Evolutionary conservation across 1,140 invertebrate genomes (phyloP).

Genomic region (Neodiprion virginianus): DNA sequence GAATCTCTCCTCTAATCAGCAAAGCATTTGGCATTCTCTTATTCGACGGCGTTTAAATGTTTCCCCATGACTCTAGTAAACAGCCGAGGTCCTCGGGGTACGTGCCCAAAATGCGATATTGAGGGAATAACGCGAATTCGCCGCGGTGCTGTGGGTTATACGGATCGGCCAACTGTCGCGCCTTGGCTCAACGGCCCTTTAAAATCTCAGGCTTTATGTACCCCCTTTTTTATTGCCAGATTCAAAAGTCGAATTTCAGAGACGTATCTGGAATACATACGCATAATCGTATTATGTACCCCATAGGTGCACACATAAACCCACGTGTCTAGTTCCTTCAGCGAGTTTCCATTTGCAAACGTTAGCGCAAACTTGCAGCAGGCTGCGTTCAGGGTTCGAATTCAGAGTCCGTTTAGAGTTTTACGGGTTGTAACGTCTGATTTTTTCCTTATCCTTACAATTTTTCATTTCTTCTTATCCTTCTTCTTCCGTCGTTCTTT

Average conservation of each 20-base stretch:
- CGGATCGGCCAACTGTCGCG: conserved; percentile 12
- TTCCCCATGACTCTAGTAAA: background rate
- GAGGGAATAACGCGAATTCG: conserved; percentile 55
- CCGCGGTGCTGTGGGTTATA: conserved; percentile 26
- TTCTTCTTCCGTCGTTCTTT: background rate
- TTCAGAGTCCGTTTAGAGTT: background rate
- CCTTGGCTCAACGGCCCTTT: conserved; percentile 28
- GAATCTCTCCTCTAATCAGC: background rate
- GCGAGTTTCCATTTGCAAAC: background rate
- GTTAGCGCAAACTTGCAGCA: background rate
- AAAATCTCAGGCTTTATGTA: conserved; percentile 53
- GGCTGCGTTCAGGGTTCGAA: background rate
- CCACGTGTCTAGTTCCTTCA: too few species aligned
- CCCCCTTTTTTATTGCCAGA: conserved; percentile 57
- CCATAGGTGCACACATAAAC: background rate
- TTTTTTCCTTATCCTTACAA: background rate
- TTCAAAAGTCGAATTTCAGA: conserved; percentile 57
- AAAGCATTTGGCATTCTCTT: background rate
- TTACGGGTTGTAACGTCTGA: background rate
- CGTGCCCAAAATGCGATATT: conserved; percentile 58
- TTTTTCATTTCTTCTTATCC: background rate
- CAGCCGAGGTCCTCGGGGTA: conserved; percentile 29
- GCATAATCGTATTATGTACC: background rate
- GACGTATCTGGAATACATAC: background rate
- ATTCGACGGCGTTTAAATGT: background rate